A percentile compares a stretch with the other conserved stretches of the same genome.
Evolutionary conservation across 2,888 invertebrate genomes (phyloP).

Genomic region (Cecidostiba fungosa): DNA sequence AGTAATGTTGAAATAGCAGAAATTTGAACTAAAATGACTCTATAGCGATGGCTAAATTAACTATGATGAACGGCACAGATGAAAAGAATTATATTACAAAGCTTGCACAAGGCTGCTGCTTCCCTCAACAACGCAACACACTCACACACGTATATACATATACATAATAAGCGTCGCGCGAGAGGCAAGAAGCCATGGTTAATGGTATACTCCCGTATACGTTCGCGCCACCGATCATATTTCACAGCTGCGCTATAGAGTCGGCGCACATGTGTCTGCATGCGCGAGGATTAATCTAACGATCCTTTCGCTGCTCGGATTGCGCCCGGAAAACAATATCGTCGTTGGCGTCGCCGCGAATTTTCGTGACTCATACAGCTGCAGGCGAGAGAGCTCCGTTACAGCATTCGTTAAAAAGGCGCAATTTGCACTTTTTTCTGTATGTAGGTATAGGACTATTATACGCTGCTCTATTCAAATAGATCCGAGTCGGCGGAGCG

Average conservation of each 20-base stretch:
- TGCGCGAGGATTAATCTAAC: slow-evolving; percentile 51
- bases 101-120: no score
- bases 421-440: background rate
- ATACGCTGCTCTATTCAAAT: background rate
- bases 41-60: no score
- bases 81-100: no score
- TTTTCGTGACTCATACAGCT: slow-evolving; percentile 39
- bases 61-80: background rate
- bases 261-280: background rate
- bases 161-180: slow-evolving; percentile 18
- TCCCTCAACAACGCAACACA: no score
- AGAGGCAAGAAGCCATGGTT: slow-evolving; percentile 35
- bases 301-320: slow-evolving; percentile 42
- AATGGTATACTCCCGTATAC: slow-evolving; percentile 26
- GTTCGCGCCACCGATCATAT: slow-evolving; percentile 43
- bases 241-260: slow-evolving; percentile 18
- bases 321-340: slow-evolving; percentile 47
- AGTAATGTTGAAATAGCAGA: no score
- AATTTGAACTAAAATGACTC: no score
- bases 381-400: background rate
- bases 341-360: slow-evolving; percentile 34
- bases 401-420: slow-evolving; percentile 1
- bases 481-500: background rate
- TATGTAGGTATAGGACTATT: background rate
- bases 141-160: no score